phyloP scores from a whole-genome alignment of 1,140 invertebrate genomes.

The Temnothorax curvispinosus region DNA sequence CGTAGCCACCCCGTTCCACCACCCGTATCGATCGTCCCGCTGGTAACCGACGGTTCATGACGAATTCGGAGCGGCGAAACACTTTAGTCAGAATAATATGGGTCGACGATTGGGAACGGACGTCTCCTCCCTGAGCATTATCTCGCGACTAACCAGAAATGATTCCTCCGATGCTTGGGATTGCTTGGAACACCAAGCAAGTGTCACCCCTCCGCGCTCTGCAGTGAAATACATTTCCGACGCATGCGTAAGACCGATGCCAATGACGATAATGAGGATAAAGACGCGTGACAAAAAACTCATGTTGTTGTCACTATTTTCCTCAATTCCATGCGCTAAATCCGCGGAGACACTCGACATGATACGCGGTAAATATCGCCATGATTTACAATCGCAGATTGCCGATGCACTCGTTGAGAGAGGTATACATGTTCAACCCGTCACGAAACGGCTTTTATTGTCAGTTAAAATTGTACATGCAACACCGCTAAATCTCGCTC shows the following conservation, averaged over 20 bases:
- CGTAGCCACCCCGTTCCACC: not conserved
- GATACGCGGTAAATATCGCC: not conserved
- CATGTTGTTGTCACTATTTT: not conserved
- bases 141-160: slow-evolving; percentile 15
- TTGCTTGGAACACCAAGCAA: not conserved
- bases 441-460: slow-evolving; percentile 40
- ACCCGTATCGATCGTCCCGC: slow-evolving; percentile 21
- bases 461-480: slow-evolving; percentile 26
- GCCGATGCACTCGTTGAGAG: not conserved
- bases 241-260: slow-evolving; percentile 28
- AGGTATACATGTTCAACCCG: not conserved
- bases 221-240: not conserved
- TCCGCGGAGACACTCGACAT: not conserved
- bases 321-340: not conserved
- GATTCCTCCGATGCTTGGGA: not conserved
- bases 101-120: not conserved
- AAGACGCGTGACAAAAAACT: not conserved
- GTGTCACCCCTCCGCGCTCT: slow-evolving; percentile 9
- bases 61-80: not conserved
- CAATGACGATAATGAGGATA: not conserved
- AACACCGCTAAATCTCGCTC: slow-evolving; percentile 4
- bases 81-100: not conserved
- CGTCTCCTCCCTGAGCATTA: not conserved
- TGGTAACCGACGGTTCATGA: not conserved
- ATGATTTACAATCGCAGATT: slow-evolving; percentile 11